Evolutionary conservation across 2,113 vertebrate genomes (phyloP).

Genomic region (Macquaria ambigua): DNA sequence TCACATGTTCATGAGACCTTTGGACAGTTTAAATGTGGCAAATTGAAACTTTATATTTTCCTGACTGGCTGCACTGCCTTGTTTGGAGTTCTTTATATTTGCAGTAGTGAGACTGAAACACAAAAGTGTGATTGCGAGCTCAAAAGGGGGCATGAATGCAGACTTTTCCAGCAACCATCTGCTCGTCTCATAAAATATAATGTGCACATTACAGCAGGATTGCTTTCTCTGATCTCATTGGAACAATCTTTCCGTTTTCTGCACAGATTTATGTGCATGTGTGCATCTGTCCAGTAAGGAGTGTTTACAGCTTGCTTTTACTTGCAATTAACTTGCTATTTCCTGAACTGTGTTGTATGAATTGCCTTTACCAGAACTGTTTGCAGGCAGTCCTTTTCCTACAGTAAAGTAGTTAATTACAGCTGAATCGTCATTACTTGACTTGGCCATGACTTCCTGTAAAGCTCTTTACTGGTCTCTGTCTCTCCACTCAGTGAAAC

Average conservation of each 20-base stretch:
- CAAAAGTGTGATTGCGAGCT: constrained; percentile 5
- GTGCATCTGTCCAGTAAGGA: background rate
- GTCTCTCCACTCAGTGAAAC: constrained; percentile 24
- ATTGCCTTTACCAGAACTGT: constrained; percentile 50
- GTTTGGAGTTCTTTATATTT: background rate
- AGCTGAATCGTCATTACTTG: constrained; percentile 52
- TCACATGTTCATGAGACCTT: constrained; percentile 5
- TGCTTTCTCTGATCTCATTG: constrained; percentile 2
- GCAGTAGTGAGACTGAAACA: constrained; percentile 13
- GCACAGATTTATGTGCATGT: background rate
- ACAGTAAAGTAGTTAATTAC: constrained; percentile 39
- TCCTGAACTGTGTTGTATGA: constrained; percentile 41
- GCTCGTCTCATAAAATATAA: constrained; percentile 23
- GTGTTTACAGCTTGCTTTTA: constrained; percentile 27
- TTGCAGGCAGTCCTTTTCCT: constrained; percentile 16
- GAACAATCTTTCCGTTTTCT: background rate
- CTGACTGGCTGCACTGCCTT: background rate
- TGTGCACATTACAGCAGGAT: background rate
- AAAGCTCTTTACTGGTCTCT: constrained; percentile 42
- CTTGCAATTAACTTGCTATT: constrained; percentile 44
- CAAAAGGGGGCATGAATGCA: background rate
- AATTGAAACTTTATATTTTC: constrained; percentile 39
- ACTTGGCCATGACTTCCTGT: constrained; percentile 52
- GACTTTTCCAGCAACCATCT: constrained; percentile 10
- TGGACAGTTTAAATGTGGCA: background rate